Percentiles rank a stretch among this genome's conserved stretches.
Conservation (phyloP, 2,888 invertebrate species). For the Iphiclides podalirius region DNA sequence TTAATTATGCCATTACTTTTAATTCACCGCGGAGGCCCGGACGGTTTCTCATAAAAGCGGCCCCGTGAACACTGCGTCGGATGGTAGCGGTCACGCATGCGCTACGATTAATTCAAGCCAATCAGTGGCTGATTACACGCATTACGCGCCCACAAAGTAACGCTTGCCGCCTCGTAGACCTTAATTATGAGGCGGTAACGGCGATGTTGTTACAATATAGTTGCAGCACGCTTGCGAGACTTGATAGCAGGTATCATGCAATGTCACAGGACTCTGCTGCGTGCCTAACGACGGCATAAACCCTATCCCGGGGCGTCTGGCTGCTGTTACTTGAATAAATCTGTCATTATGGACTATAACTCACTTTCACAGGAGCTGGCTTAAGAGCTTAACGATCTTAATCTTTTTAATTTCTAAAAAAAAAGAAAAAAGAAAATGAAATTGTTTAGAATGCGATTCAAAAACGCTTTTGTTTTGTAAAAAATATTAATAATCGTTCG, state of each 20-base stretch:
- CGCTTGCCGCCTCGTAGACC: slow-evolving; percentile 33
- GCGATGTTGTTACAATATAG: slow-evolving; percentile 30
- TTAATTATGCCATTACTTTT: slow-evolving; percentile 75
- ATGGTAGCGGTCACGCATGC: slow-evolving; percentile 76
- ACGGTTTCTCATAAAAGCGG: slow-evolving; percentile 65
- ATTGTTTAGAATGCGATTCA: no score
- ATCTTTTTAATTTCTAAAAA: no score
- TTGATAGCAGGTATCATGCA: slow-evolving; percentile 66
- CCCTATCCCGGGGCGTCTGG: slow-evolving; percentile 37
- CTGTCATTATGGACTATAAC: slow-evolving; percentile 39
- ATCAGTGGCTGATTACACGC: slow-evolving; percentile 77
- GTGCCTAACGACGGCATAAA: slow-evolving; percentile 37
- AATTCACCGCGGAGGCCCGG: slow-evolving; percentile 59
- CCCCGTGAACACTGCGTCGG: slow-evolving; percentile 49
- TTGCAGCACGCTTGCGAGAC: slow-evolving; percentile 4
- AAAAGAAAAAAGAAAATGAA: no score
- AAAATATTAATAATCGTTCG: no score
- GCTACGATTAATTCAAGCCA: slow-evolving; percentile 77
- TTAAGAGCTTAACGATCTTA: no score
- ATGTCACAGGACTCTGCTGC: slow-evolving; percentile 47
- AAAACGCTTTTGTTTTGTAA: no score
- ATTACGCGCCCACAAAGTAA: slow-evolving; percentile 61
- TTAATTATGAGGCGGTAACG: slow-evolving; percentile 39
- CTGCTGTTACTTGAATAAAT: slow-evolving; percentile 36
- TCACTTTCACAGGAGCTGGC: slow-evolving; percentile 18